A percentile compares a stretch with the other conserved stretches of the same genome.
These are phyloP conservation scores for Mola mola DNA, from an alignment of 2,113 vertebrate genomes.

Conservation along the genomic window DNA sequence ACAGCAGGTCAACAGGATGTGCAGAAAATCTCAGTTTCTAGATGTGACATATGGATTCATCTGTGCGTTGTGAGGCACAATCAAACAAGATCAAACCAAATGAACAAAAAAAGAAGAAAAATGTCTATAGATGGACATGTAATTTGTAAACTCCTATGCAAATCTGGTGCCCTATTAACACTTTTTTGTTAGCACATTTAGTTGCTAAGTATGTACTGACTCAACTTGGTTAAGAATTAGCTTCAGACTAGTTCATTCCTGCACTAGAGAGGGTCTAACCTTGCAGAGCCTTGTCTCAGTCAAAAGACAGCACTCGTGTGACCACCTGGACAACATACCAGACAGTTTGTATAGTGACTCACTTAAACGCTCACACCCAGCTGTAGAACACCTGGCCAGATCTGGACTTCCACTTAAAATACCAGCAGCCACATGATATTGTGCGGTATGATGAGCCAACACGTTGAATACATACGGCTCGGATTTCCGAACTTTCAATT, in stretches of 20 bases:
- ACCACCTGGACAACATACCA: constrained; percentile 61
- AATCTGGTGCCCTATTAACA: no score
- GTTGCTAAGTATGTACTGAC: no score
- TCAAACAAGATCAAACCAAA: no score
- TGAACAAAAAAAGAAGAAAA: no score
- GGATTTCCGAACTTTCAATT: constrained; percentile 1
- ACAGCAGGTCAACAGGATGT: neutral
- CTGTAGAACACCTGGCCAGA: constrained; percentile 57
- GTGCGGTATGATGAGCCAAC: constrained; percentile 14
- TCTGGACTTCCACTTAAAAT: constrained; percentile 35
- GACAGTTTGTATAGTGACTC: constrained; percentile 40
- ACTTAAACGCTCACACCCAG: constrained; percentile 41
- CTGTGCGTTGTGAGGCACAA: no score
- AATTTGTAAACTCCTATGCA: no score
- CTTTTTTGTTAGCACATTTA: no score
- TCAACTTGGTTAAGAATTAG: no score
- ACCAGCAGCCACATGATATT: constrained; percentile 26
- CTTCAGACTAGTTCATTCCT: neutral
- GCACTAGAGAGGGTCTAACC: constrained; percentile 22
- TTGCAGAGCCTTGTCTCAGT: constrained; percentile 28
- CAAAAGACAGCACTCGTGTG: constrained; percentile 23
- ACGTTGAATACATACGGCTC: neutral
- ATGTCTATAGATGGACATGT: no score
- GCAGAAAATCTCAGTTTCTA: neutral
- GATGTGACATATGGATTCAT: no score